A percentile compares a stretch with the other conserved stretches of the same genome.
These are phyloP conservation scores for Colinus virginianus DNA, from an alignment of 2,113 vertebrate species.

Conservation along the genomic window DNA sequence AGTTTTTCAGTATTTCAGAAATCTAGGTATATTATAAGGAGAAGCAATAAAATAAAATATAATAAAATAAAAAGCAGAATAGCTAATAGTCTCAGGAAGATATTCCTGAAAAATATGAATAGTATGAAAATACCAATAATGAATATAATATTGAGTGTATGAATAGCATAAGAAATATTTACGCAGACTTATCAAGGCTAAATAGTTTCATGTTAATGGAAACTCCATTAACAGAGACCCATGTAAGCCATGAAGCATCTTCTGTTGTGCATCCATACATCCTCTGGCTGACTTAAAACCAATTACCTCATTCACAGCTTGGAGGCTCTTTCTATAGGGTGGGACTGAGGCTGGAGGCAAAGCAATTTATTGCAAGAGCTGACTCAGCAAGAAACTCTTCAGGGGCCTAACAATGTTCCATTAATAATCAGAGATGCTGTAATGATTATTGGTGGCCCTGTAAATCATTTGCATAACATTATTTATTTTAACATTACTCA, in stretches of 20 bases:
- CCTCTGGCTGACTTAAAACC: constrained; percentile 46
- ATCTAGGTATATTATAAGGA: neutral
- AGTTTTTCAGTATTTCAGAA: neutral
- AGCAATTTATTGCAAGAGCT: constrained; percentile 69
- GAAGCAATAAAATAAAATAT: neutral
- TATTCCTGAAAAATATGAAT: neutral
- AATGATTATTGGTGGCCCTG: neutral
- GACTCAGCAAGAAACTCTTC: constrained; percentile 60
- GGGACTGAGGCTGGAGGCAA: constrained; percentile 10
- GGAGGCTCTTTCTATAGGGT: constrained; percentile 16
- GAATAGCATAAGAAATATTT: neutral
- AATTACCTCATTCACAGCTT: constrained; percentile 51
- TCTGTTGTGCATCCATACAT: neutral
- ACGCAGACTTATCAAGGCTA: neutral
- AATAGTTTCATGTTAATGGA: neutral
- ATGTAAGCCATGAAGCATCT: constrained; percentile 3
- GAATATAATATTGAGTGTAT: neutral
- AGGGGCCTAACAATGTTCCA: constrained; percentile 26
- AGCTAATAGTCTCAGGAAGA: neutral
- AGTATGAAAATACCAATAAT: neutral
- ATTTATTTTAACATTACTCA: constrained; percentile 58
- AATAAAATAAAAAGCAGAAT: neutral
- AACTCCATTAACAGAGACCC: neutral
- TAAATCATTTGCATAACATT: constrained; percentile 26
- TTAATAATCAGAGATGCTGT: constrained; percentile 45